phyloP scores from a whole-genome alignment of 2,888 invertebrate species.

The Oligia fasciuncula region DNA sequence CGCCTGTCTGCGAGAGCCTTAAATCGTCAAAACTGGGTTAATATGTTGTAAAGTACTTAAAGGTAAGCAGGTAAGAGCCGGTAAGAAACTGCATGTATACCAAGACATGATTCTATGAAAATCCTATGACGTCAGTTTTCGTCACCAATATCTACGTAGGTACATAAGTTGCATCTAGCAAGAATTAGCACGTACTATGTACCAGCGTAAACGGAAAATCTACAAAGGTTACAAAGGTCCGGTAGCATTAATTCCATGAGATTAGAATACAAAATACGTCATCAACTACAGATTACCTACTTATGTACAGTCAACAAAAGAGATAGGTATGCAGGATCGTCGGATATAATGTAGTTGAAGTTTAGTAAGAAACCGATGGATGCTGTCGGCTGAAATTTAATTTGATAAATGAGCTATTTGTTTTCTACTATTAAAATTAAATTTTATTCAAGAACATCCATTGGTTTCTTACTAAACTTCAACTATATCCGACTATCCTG shows the following conservation, averaged over 20 bases:
- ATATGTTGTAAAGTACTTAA: background rate
- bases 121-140: background rate
- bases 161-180: background rate
- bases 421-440: too few relatives aligned
- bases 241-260: background rate
- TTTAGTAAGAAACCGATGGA: too few relatives aligned
- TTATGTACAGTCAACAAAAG: background rate
- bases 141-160: background rate
- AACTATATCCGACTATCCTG: too few relatives aligned
- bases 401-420: too few relatives aligned
- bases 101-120: background rate
- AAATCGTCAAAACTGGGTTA: background rate
- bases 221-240: conserved; percentile 16
- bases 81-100: background rate
- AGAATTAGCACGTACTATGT: background rate
- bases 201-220: conserved; percentile 17
- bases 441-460: too few relatives aligned
- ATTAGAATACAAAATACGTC: conserved; percentile 15
- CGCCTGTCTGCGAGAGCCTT: too few relatives aligned
- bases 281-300: conserved; percentile 16
- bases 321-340: too few relatives aligned
- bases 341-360: too few relatives aligned
- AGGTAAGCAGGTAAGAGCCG: background rate
- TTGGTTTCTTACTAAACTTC: background rate
- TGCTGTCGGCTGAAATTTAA: too few relatives aligned